A percentile compares a stretch with the other conserved stretches of the same genome.
These are phyloP conservation scores for Iphiclides podalirius DNA, from an alignment of 2,888 invertebrate genomes.

Conservation along the genomic window DNA sequence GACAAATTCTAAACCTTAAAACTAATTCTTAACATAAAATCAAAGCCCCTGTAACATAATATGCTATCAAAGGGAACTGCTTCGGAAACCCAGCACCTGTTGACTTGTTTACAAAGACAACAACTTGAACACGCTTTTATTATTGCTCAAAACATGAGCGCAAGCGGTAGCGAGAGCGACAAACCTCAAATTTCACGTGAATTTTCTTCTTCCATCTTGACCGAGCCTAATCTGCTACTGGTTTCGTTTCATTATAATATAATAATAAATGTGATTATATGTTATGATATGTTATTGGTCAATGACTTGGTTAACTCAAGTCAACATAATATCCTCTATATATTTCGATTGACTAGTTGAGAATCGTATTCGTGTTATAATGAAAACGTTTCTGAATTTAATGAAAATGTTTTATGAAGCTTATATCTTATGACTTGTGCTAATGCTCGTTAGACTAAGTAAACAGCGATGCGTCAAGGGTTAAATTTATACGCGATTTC, in stretches of 20 bases:
- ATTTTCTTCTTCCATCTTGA: too few species aligned
- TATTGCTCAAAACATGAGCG: slow-evolving; percentile 28
- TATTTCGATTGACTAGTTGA: too few species aligned
- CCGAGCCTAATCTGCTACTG: too few species aligned
- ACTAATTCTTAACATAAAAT: slow-evolving; percentile 3
- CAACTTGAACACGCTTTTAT: slow-evolving; percentile 37
- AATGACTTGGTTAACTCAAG: too few species aligned
- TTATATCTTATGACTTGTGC: slow-evolving; percentile 22
- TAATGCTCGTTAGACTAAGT: slow-evolving; percentile 27
- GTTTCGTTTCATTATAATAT: too few species aligned
- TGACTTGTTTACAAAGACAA: slow-evolving; percentile 64
- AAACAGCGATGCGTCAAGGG: slow-evolving; percentile 43
- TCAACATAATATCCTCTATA: too few species aligned
- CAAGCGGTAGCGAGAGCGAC: slow-evolving; percentile 28
- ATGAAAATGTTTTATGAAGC: too few species aligned
- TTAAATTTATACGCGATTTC: slow-evolving; percentile 42
- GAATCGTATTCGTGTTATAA: too few species aligned
- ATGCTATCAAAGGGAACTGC: slow-evolving; percentile 61
- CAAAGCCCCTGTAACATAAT: slow-evolving; percentile 55
- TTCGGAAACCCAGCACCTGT: slow-evolving; percentile 68
- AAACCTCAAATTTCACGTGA: too few species aligned
- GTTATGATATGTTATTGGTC: too few species aligned
- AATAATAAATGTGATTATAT: too few species aligned
- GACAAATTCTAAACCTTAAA: neutral
- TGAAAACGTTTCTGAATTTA: too few species aligned